Conservation (phyloP, 2,113 vertebrate genomes). For the Danionella cerebrum region DNA sequence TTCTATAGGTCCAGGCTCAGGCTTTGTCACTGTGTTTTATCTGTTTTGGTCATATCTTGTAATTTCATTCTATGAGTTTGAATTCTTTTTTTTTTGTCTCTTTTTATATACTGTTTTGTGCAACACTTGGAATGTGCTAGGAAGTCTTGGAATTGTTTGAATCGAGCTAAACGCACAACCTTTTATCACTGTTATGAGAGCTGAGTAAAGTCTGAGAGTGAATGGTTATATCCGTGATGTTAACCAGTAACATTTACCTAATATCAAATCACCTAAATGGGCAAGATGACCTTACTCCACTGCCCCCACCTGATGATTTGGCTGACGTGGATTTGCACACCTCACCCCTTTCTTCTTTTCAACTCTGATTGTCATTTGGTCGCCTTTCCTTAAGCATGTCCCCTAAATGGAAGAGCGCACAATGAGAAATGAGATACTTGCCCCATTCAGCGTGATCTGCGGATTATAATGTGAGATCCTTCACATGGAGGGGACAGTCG, state of each 20-base stretch:
- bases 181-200: not conserved
- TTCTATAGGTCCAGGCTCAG: too few relatives aligned
- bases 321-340: not conserved
- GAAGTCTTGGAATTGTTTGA: too few relatives aligned
- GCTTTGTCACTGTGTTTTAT: too few relatives aligned
- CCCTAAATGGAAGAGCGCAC: constrained; percentile 10
- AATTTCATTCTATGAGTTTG: too few relatives aligned
- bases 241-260: constrained; percentile 8
- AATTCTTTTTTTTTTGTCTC: too few relatives aligned
- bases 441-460: constrained; percentile 19
- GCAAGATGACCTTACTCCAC: constrained; percentile 11
- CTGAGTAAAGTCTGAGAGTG: not conserved
- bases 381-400: constrained; percentile 13
- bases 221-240: not conserved
- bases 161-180: not conserved
- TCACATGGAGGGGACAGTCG: constrained; percentile 11
- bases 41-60: too few relatives aligned
- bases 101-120: too few relatives aligned
- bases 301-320: not conserved
- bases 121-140: too few relatives aligned
- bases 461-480: constrained; percentile 28
- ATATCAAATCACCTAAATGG: constrained; percentile 3
- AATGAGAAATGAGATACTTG: constrained; percentile 26
- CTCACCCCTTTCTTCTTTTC: constrained; percentile 6
- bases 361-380: constrained; percentile 2